Evolutionary conservation across 1,140 invertebrate genomes (phyloP), one percentile per base, ranked within the genome.

Genomic region (Nylanderia fulva): DNA sequence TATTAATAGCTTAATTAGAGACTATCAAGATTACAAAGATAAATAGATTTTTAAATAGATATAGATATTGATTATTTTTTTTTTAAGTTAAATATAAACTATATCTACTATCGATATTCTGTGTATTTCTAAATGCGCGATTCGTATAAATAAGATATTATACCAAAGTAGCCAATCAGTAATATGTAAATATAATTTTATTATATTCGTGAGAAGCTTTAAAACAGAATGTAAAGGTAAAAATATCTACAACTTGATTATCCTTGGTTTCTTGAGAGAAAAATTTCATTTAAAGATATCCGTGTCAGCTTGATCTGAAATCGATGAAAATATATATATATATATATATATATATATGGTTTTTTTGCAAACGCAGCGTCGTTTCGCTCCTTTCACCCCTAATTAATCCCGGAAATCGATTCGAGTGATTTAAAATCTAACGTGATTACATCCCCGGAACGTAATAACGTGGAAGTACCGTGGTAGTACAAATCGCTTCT

Each of bases 401-500:
- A 71, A 71, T 71, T 72, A 72, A 82, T 72, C 27, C 36, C 36
- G 24, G 13, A 60, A 82, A 82, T 82, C 66, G 66, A 58, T 42
- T 71, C 13, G 15, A 68, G 71, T 45, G 36, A 18, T 56, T 66
- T 56, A 69, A 52, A 72, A 83, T 74, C 52, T 42, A 61, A 61
- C 15, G 39, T 64, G 71, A 84, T 85, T 87, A 69, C 18, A 63
- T 21, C 39, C 15, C 8, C n/a, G 36, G 36, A 58, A 80, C 64
- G 52, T 71, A 82, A 82, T 71, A 82, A 56, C 24, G 33, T 66
- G 54, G 42, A 88, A 84, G 80, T 66, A 72, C 71, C 75, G 68
- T 77, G 56, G 45, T 72, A 63, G 68, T 85, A 85, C 86, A 85
- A 88, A 87, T 88, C 87, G 87, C 64, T 88, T 61, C 33, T 29